A percentile compares a stretch with the other conserved stretches of the same genome.
Conservation (phyloP, 2,797 vertebrate genomes). For the Acrossocheilus fasciatus region DNA sequence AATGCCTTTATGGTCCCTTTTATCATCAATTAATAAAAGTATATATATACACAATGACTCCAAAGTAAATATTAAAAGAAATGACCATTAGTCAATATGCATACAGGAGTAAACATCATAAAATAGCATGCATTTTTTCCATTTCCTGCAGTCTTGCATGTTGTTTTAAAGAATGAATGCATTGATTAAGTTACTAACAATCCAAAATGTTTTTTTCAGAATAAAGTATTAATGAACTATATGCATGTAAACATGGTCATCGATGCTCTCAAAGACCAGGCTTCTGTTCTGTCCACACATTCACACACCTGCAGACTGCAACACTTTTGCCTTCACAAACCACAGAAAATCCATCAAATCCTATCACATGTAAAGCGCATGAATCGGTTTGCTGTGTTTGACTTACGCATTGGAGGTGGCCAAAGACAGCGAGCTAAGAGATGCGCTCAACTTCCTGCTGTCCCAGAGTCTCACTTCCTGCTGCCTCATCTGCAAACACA, state of each 20-base stretch:
- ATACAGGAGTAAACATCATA: not conserved
- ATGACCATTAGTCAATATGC: not conserved
- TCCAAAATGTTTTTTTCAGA: not conserved
- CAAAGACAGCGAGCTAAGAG: slow-evolving; percentile 78
- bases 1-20: no score
- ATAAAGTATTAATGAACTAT: not conserved
- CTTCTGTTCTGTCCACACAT: not conserved
- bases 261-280: not conserved
- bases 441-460: slow-evolving; percentile 80
- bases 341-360: slow-evolving; percentile 6
- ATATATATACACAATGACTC: not conserved
- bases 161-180: not conserved
- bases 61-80: not conserved
- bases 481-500: slow-evolving; percentile 68
- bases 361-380: not conserved
- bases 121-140: not conserved
- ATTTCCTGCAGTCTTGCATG: not conserved
- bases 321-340: slow-evolving; percentile 11
- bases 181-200: not conserved
- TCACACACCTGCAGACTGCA: not conserved
- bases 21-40: not conserved
- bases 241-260: not conserved
- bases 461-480: slow-evolving; percentile 94
- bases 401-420: slow-evolving; percentile 89
- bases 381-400: not conserved